Percentiles rank a stretch among this genome's conserved stretches.
Conservation (phyloP, 2,113 vertebrate species). For the Campylomormyrus tamandua region DNA sequence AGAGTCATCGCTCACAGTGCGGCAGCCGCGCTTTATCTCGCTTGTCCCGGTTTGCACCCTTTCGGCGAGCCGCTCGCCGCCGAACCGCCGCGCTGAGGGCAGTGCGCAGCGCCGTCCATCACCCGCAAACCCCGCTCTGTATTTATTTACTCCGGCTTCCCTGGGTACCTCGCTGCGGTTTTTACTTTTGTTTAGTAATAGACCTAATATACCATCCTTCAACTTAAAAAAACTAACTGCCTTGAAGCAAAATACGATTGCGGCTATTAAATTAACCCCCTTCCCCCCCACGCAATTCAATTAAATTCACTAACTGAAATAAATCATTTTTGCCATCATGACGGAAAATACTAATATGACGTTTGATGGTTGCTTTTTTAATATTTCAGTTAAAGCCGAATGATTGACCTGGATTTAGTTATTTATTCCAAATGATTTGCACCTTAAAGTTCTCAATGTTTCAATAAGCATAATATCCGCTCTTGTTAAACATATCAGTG, state of each 20-base stretch:
- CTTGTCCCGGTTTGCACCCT: slow-evolving; percentile 33
- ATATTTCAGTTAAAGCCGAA: background rate
- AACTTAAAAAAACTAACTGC: background rate
- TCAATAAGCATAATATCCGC: background rate
- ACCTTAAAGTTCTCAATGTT: background rate
- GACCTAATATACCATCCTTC: background rate
- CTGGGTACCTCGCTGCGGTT: background rate
- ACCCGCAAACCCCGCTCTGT: background rate
- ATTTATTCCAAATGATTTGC: background rate
- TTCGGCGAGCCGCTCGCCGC: slow-evolving; percentile 8
- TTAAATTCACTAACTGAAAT: background rate
- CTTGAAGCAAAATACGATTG: slow-evolving; percentile 3
- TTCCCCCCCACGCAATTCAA: background rate
- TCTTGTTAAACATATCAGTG: background rate
- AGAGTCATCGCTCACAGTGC: slow-evolving; percentile 32
- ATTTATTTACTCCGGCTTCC: background rate
- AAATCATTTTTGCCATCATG: slow-evolving; percentile 9
- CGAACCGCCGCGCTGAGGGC: background rate
- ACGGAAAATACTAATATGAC: background rate
- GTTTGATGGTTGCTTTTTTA: background rate
- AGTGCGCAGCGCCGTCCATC: background rate
- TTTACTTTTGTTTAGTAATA: background rate
- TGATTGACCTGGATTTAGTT: background rate
- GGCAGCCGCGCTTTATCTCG: slow-evolving; percentile 19
- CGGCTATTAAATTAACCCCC: background rate